These are phyloP conservation scores for Pygocentrus nattereri DNA, from an alignment of 2,797 vertebrate genomes.

Conservation along the genomic window DNA sequence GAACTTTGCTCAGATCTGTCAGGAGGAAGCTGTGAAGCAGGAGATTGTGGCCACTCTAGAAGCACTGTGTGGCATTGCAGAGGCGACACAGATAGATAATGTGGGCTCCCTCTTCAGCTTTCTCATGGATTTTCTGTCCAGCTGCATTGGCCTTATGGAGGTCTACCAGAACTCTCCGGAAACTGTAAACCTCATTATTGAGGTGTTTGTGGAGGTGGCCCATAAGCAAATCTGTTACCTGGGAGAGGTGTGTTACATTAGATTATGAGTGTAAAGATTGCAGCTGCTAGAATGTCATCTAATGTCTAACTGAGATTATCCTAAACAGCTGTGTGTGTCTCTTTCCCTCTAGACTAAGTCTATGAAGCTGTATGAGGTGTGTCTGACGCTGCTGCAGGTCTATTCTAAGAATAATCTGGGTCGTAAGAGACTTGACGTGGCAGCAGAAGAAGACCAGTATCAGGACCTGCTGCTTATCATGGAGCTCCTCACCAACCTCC, in stretches of 20 bases:
- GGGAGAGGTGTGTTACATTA: slow-evolving; percentile 85
- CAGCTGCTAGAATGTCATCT: background rate
- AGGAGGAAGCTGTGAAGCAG: slow-evolving; percentile 94
- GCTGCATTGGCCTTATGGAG: slow-evolving; percentile 98
- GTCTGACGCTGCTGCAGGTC: slow-evolving; percentile 95
- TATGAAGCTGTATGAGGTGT: slow-evolving; percentile 98
- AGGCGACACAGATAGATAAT: slow-evolving; percentile 98
- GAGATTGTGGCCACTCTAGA: slow-evolving; percentile 95
- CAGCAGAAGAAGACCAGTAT: slow-evolving; percentile 97
- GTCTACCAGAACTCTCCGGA: slow-evolving; percentile 98
- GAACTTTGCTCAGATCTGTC: slow-evolving; percentile 97
- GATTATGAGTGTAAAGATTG: background rate
- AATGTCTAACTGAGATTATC: background rate
- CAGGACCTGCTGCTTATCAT: slow-evolving; percentile 99
- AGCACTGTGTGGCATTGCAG: slow-evolving; percentile 96
- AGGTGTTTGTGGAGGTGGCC: slow-evolving; percentile 99
- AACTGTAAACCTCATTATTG: slow-evolving; percentile 98
- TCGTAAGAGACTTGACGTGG: slow-evolving; percentile 89
- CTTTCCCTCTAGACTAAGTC: slow-evolving; percentile 86
- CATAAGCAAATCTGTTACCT: slow-evolving; percentile 99
- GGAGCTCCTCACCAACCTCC: slow-evolving; percentile 98
- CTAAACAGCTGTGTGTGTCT: background rate
- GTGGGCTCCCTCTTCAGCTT: slow-evolving; percentile 97
- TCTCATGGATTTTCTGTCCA: slow-evolving; percentile 98
- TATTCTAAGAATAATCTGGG: slow-evolving; percentile 98